These are phyloP conservation scores for Thalassoma bifasciatum DNA, from an alignment of 2,113 vertebrate genomes.

Conservation along the genomic window DNA sequence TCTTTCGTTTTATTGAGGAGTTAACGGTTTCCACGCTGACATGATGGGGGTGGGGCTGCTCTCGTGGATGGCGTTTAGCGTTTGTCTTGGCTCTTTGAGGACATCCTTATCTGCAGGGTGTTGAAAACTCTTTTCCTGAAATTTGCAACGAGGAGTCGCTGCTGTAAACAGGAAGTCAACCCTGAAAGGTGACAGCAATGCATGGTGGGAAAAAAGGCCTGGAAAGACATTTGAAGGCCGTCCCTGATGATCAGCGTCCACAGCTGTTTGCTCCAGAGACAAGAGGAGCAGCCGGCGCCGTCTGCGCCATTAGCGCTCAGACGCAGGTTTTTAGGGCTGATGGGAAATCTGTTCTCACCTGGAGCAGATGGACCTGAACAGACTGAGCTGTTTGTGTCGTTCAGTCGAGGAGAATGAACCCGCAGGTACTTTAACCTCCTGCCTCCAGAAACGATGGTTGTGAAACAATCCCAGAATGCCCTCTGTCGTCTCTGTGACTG, in stretches of 20 bases:
- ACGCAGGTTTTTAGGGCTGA: conserved; percentile 11
- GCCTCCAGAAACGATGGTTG: conserved; percentile 40
- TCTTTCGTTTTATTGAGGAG: too few species aligned
- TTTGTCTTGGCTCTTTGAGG: conserved; percentile 67
- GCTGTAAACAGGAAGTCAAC: conserved; percentile 5
- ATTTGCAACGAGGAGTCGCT: conserved; percentile 24
- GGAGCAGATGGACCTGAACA: conserved; percentile 54
- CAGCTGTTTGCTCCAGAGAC: conserved; percentile 65
- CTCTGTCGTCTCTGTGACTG: conserved; percentile 45
- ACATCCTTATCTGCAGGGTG: conserved; percentile 43
- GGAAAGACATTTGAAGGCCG: conserved; percentile 50
- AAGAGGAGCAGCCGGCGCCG: conserved; percentile 51
- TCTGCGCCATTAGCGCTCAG: conserved; percentile 56
- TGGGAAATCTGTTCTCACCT: conserved; percentile 35
- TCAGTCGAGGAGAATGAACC: conserved; percentile 11
- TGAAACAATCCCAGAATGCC: conserved; percentile 59
- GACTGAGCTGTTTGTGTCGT: conserved; percentile 43
- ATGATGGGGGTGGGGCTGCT: too few species aligned
- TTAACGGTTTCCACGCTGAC: too few species aligned
- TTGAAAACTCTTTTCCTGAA: conserved; percentile 31
- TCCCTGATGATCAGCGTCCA: conserved; percentile 50
- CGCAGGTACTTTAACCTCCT: conserved; percentile 33
- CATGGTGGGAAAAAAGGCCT: conserved; percentile 3
- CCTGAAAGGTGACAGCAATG: conserved; percentile 8
- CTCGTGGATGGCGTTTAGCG: too few species aligned